These are phyloP conservation scores for Pantherophis guttatus DNA, from an alignment of 2,113 vertebrate species.

Conservation along the genomic window DNA sequence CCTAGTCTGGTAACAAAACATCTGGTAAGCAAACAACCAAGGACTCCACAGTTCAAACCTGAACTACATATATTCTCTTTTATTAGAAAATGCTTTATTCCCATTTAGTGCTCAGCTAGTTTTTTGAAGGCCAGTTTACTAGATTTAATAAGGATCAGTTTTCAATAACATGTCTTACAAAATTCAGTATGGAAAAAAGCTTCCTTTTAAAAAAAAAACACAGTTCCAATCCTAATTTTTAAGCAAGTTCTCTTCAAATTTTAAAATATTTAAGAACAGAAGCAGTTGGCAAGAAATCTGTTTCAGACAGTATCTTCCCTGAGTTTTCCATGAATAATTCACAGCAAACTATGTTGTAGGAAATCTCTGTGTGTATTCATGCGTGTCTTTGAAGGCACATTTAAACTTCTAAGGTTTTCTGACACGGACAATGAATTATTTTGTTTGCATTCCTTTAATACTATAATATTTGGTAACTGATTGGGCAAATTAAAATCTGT, in stretches of 20 bases:
- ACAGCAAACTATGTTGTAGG: conserved; percentile 38
- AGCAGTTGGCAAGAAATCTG: conserved; percentile 54
- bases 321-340: conserved; percentile 52
- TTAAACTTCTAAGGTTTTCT: conserved; percentile 42
- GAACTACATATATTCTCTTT: not conserved
- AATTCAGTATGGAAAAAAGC: conserved; percentile 28
- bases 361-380: conserved; percentile 45
- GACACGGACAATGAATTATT: conserved; percentile 49
- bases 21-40: not conserved
- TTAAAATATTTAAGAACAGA: conserved; percentile 59
- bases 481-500: conserved; percentile 40
- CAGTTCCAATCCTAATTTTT: not conserved
- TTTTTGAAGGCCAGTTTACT: not conserved
- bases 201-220: conserved; percentile 33
- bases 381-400: conserved; percentile 26
- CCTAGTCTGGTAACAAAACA: not conserved
- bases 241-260: conserved; percentile 25
- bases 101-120: not conserved
- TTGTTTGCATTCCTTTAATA: conserved; percentile 54
- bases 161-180: conserved; percentile 29
- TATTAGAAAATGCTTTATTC: not conserved
- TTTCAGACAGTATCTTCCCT: conserved; percentile 53
- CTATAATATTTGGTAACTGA: conserved; percentile 39
- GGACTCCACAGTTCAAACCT: not conserved
- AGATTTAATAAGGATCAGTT: not conserved